Evolutionary conservation across 1,140 invertebrate species (phyloP).

Genomic region (Ceratitis capitata): DNA sequence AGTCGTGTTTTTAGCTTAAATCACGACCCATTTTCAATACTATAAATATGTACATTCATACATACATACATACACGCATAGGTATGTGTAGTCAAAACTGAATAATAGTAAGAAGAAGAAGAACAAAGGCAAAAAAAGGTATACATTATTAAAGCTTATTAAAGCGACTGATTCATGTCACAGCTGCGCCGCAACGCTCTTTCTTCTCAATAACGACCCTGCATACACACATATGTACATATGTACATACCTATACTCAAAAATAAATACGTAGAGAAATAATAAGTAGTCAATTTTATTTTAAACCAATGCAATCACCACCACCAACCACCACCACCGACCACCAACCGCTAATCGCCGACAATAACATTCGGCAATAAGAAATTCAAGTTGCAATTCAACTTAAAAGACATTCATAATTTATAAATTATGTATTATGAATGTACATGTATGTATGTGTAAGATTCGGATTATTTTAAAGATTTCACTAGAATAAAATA

Average conservation of each 20-base stretch:
- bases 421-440: too few relatives aligned
- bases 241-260: too few relatives aligned
- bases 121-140: neutral
- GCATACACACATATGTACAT: too few relatives aligned
- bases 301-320: slow-evolving; percentile 7
- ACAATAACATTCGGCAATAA: too few relatives aligned
- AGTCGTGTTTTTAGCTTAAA: neutral
- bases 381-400: slow-evolving; percentile 1
- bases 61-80: neutral
- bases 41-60: neutral
- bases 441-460: neutral
- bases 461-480: neutral
- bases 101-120: neutral
- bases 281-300: slow-evolving; percentile 30
- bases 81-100: neutral
- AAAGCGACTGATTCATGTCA: neutral
- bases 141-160: neutral
- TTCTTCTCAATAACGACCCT: neutral
- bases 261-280: too few relatives aligned
- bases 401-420: too few relatives aligned
- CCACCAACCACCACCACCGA: neutral
- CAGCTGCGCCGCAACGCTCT: slow-evolving; percentile 9
- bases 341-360: too few relatives aligned
- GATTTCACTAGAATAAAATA: neutral
- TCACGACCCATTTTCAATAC: slow-evolving; percentile 21